These are phyloP conservation scores for Siniperca knerii DNA, from an alignment of 2,113 vertebrate genomes.

Conservation along the genomic window DNA sequence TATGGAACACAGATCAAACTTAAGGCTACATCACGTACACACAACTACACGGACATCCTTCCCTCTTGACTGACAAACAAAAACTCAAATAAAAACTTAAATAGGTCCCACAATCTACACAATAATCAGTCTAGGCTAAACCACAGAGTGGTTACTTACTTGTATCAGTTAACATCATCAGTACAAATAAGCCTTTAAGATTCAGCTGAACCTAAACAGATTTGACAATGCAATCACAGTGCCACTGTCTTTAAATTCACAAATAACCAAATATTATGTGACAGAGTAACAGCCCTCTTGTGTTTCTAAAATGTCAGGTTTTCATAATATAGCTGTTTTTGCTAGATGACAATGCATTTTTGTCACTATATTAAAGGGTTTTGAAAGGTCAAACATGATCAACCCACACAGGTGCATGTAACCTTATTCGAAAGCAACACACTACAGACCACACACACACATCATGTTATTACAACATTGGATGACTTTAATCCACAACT, in stretches of 20 bases:
- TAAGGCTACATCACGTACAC: neutral
- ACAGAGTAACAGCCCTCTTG: neutral
- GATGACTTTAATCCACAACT: conserved; percentile 81
- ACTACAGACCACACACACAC: conserved; percentile 12
- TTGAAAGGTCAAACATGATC: neutral
- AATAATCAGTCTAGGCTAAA: neutral
- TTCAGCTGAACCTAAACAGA: neutral
- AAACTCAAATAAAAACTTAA: too few relatives aligned
- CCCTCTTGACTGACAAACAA: too few relatives aligned
- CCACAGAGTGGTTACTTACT: neutral
- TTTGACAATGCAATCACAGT: too few relatives aligned
- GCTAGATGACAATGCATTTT: neutral
- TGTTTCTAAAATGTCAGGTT: neutral
- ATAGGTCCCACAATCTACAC: too few relatives aligned
- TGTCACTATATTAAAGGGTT: neutral
- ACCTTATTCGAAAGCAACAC: neutral
- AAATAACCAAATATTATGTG: neutral
- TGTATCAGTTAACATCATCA: neutral
- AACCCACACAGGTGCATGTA: neutral
- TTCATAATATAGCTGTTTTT: neutral
- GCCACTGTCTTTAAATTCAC: too few relatives aligned
- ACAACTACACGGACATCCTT: too few relatives aligned
- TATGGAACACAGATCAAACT: too few relatives aligned
- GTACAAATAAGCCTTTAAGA: neutral
- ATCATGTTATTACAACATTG: conserved; percentile 67